Evolutionary conservation across 2,113 vertebrate species (phyloP).

Genomic region (Paralichthys olivaceus): DNA sequence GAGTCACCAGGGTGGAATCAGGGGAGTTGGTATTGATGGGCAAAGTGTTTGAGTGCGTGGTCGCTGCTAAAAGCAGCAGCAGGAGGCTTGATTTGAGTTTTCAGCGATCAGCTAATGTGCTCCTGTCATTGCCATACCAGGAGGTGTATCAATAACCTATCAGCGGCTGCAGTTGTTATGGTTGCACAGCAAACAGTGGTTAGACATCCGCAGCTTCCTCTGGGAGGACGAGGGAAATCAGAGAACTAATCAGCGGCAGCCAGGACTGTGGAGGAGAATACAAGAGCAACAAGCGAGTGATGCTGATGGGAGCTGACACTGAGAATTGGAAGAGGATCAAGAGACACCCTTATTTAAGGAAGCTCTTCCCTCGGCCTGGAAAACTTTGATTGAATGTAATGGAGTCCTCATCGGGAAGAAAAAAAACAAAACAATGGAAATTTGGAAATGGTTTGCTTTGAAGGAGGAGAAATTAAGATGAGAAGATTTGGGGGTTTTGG

Average conservation of each 20-base stretch:
- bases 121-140: not conserved
- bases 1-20: too few relatives aligned
- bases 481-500: constrained; percentile 7
- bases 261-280: constrained; percentile 61
- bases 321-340: constrained; percentile 72
- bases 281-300: constrained; percentile 60
- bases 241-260: constrained; percentile 69
- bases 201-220: constrained; percentile 58
- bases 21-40: too few relatives aligned
- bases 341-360: constrained; percentile 72
- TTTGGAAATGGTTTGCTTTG: constrained; percentile 16
- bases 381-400: constrained; percentile 77
- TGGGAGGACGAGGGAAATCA: constrained; percentile 59
- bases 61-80: too few relatives aligned
- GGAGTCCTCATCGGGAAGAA: constrained; percentile 59
- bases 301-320: constrained; percentile 72
- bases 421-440: not conserved
- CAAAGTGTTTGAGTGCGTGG: too few relatives aligned
- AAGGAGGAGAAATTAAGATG: constrained; percentile 20
- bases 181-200: constrained; percentile 55
- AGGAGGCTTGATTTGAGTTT: too few relatives aligned
- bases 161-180: constrained; percentile 53
- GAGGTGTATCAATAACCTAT: constrained; percentile 53
- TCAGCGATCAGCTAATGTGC: not conserved
- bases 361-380: constrained; percentile 65